Base-by-base conservation (phyloP, 2,888 invertebrate species). In the Microctonus brassicae region DNA sequence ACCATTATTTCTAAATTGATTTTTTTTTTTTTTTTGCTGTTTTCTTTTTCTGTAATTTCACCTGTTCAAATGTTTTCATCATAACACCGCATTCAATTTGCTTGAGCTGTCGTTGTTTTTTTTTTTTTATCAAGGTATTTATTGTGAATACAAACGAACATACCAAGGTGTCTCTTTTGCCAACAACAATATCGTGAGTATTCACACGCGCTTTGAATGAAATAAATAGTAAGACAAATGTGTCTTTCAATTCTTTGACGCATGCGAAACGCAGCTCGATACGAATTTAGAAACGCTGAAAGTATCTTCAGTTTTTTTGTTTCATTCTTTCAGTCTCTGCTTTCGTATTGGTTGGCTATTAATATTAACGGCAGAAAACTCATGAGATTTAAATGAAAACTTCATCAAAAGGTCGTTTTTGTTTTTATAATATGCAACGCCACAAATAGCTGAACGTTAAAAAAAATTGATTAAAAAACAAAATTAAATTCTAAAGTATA, bases 271-370 rank as follows among this genome's bases (percentile, higher is more conserved):
- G 70, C 77, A n/a, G 17, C 47, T 55, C 58, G 73, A 73, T 77
- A 78, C 80, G 76, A 79, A 81, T 82, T 82, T 83, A 83, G 78
- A 78, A 76, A 73, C 73, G 57, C 64, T 29, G 17, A 64, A 36
- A 9, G 17, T 33, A n/a, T 60, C 9, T 34, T 7, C 1, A 6
- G 1, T 34, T 60, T 36, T 33, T 29, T 20, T 17, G n/a, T 47
- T 20, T 47, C 13, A 13, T 39, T 17, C 17, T 47, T 47, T 47
- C 17, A n/a, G 17, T 17, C 47, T 47, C 47, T n/a, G 47, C 6
- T 17, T n/a, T n/a, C 2, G 47, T 6, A 47, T 47, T 47, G 47
- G 47, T 47, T 17, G 47, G 47, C 47, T 47, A 47, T 47, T 47
- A 47, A 47, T 47, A 17, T 47, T 17, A 47, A 47, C 17, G 20